phyloP scores from a whole-genome alignment of 92 coral and sea anemone genomes.

The Porites evermanni region DNA sequence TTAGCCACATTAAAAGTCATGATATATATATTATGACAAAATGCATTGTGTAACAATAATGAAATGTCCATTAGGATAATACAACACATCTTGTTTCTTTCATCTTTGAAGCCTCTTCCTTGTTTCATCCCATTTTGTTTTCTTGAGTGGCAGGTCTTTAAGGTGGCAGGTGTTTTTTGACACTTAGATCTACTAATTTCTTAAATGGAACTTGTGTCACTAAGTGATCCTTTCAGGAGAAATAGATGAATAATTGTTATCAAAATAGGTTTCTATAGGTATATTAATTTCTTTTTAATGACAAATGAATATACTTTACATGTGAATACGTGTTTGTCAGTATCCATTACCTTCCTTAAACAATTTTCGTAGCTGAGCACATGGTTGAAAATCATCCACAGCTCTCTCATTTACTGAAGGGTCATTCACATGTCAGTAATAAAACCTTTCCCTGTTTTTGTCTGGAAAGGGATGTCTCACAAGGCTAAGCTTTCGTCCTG shows the following conservation, averaged over 20 bases:
- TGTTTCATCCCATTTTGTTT: too few relatives aligned
- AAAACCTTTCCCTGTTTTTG: conserved; percentile 39
- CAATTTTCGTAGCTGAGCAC: conserved; percentile 36
- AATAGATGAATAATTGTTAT: not conserved
- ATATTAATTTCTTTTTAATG: not conserved
- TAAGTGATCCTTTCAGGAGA: not conserved
- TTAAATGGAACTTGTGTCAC: too few relatives aligned
- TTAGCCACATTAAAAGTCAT: too few relatives aligned
- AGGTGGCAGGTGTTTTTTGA: too few relatives aligned
- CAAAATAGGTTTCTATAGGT: not conserved
- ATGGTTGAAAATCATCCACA: conserved; percentile 38
- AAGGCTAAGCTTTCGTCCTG: conserved; percentile 20
- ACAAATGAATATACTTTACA: not conserved
- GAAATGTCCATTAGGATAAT: too few relatives aligned
- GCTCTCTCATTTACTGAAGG: conserved; percentile 33
- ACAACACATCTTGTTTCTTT: too few relatives aligned
- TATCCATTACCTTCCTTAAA: conserved; percentile 40
- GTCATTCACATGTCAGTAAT: conserved; percentile 12
- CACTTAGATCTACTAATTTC: too few relatives aligned
- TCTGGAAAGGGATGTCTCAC: conserved; percentile 45
- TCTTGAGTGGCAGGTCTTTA: too few relatives aligned
- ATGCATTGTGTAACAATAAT: too few relatives aligned
- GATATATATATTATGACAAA: too few relatives aligned
- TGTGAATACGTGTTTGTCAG: conserved; percentile 15
- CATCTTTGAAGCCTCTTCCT: too few relatives aligned